phyloP scores from a whole-genome alignment of 37 sponge, comb jelly and placozoan genomes.

The Crambe crambe region DNA sequence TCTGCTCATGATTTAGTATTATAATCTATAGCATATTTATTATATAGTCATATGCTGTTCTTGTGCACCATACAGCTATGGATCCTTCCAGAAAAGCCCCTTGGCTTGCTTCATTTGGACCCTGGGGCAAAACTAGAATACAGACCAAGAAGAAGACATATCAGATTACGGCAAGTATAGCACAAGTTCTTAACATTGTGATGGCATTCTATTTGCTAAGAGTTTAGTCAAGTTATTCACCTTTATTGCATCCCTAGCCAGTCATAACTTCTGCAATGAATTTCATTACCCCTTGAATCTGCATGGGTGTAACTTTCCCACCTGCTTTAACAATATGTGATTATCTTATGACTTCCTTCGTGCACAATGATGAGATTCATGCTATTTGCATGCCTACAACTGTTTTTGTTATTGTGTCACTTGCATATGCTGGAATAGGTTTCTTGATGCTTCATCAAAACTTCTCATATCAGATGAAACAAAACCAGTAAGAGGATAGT shows the following conservation, averaged over 20 bases:
- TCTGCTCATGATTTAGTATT: not conserved
- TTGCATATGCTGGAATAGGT: too few relatives aligned
- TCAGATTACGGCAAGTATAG: constrained; percentile 52
- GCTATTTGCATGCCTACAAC: not conserved
- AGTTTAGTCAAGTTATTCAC: not conserved
- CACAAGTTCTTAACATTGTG: not conserved
- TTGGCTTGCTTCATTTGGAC: constrained; percentile 24
- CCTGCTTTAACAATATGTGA: too few relatives aligned
- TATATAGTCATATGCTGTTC: not conserved
- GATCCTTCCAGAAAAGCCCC: constrained; percentile 13
- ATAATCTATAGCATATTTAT: not conserved
- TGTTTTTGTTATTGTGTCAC: not conserved
- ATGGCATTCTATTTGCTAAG: not conserved
- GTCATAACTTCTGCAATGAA: not conserved
- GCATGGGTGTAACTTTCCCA: not conserved
- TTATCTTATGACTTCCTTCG: not conserved
- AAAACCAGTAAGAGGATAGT: constrained; percentile 62
- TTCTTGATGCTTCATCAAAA: constrained; percentile 76
- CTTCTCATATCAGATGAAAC: constrained; percentile 52
- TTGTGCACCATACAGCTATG: constrained; percentile 9
- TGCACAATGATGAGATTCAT: not conserved
- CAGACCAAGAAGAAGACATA: constrained; percentile 30
- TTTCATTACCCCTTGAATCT: not conserved
- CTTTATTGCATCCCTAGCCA: too few relatives aligned
- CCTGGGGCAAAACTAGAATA: constrained; percentile 32